Evolutionary conservation across 2,113 vertebrate species (phyloP).

Genomic region (Machaerirhynchus nigripectus): DNA sequence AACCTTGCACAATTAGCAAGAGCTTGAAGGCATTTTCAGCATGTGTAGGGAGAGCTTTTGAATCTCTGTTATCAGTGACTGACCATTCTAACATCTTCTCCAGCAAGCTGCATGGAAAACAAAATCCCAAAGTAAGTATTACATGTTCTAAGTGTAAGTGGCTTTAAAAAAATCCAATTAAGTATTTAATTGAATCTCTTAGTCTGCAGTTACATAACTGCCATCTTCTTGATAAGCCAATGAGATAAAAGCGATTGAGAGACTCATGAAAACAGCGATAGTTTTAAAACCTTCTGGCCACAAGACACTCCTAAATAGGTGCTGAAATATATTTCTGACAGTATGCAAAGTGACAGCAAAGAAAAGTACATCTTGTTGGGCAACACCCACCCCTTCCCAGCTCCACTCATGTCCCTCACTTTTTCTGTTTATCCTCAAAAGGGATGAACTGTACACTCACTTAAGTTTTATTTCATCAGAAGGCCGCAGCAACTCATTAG

Average conservation of each 20-base stretch:
- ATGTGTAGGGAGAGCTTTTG: constrained; percentile 81
- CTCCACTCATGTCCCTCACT: not conserved
- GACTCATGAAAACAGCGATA: not conserved
- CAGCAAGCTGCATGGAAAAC: constrained; percentile 80
- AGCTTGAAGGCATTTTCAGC: constrained; percentile 91
- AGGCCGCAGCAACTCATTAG: constrained; percentile 87
- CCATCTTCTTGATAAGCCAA: not conserved
- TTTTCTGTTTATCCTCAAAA: not conserved
- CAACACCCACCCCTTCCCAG: not conserved
- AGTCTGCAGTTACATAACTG: not conserved
- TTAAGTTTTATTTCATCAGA: constrained; percentile 92
- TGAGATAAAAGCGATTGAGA: not conserved
- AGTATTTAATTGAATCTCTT: constrained; percentile 20
- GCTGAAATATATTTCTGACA: not conserved
- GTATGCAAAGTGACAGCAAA: not conserved
- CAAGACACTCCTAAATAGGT: not conserved
- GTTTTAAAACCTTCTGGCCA: not conserved
- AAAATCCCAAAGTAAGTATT: constrained; percentile 54
- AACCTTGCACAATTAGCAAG: constrained; percentile 90
- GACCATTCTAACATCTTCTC: constrained; percentile 96
- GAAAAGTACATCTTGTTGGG: not conserved
- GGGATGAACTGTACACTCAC: constrained; percentile 68
- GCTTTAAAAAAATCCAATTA: constrained; percentile 29
- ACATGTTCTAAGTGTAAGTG: not conserved
- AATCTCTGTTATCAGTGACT: constrained; percentile 89